Conservation (phyloP, 2,113 vertebrate species). For the Cryptomyrus ogoouensis region DNA sequence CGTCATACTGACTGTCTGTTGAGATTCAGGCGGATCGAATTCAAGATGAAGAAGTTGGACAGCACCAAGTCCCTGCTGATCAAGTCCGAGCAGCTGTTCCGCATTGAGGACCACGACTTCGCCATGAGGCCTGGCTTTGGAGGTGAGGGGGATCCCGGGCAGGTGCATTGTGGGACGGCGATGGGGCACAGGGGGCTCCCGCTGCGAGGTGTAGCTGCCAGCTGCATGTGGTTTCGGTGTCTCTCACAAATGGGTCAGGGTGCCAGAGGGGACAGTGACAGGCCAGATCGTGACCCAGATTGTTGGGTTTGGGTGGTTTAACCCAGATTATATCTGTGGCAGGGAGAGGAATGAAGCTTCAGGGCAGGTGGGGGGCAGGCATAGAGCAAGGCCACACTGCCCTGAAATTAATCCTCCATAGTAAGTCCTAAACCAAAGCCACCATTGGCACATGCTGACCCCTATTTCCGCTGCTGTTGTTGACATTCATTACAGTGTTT, state of each 20-base stretch:
- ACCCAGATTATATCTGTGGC: constrained; percentile 9
- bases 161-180: neutral
- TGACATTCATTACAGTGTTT: constrained; percentile 1
- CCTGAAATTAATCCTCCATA: neutral
- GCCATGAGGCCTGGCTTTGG: constrained; percentile 84
- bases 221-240: neutral
- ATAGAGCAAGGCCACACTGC: neutral
- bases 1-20: neutral
- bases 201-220: neutral
- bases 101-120: constrained; percentile 83
- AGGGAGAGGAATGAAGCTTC: neutral
- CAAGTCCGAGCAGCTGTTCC: constrained; percentile 77
- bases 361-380: neutral
- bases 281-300: neutral
- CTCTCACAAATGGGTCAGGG: neutral
- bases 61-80: constrained; percentile 74
- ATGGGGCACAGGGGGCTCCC: neutral
- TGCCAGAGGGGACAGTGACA: neutral
- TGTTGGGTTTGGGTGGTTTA: constrained; percentile 3
- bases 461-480: neutral
- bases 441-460: neutral
- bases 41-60: constrained; percentile 74
- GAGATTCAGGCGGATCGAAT: constrained; percentile 65
- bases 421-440: neutral
- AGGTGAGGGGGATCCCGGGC: constrained; percentile 56